Base-by-base conservation (phyloP, 1,140 invertebrate genomes). In the Hyles vespertilio region DNA sequence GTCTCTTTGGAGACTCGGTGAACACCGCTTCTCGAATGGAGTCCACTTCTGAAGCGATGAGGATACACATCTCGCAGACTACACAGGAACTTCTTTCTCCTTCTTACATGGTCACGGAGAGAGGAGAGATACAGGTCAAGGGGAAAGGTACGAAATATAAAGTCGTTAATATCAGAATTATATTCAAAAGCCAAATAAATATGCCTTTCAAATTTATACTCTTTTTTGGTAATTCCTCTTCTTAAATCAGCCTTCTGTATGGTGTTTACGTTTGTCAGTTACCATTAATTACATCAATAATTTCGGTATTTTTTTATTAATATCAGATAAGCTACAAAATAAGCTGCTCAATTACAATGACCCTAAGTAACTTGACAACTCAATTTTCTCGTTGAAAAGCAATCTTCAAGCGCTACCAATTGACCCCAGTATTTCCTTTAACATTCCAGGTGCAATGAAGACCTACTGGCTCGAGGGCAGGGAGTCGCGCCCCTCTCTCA, bases 11-110 rank as follows among this genome's bases (percentile, higher is more conserved):
- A 0, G 97, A 98, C 75, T 95, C 95, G 0, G 97, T 98, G 0
- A 98, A 98, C 77, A 98, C 96, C 5, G 96, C 96, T 3, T 96
- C 96, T 0, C 86, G 96, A 32, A 97, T 98, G 96, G 97, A 98
- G 79, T 96, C 95, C 1, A 97, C 96, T 1, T 96, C 96, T 58
- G 93, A 95, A 78, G 94, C 96, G 0, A 98, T 98, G 95, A 96
- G 96, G 87, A 96, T 99, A 65, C 97, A 99, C 75, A 96, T 99
- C 68, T 98, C 97, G 0, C 93, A 98, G 76, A 94, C 94, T 1
- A 98, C 97, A 0, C 93, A 92, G 71, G 92, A 95, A 66, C 87
- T 96, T 4, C 87, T 99, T 4, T 93, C 95, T 0, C 89, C 92
- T 0, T 91, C 91, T 0, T 99, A 98, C 79, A 92, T 91, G 64